Evolutionary conservation across 1,140 invertebrate genomes (phyloP).

Genomic region (Gryon sp.): DNA sequence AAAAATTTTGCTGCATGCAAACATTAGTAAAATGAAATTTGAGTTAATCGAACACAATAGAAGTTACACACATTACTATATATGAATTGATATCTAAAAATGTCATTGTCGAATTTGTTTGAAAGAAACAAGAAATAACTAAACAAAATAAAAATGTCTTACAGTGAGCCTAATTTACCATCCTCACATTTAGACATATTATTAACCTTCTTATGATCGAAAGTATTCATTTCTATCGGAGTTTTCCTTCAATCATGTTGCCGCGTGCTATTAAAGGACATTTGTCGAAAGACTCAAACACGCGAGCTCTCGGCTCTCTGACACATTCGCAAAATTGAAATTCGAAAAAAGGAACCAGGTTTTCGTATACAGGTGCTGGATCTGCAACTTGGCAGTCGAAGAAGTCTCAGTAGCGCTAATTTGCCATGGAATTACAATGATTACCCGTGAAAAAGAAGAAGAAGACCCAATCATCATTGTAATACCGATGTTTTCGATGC

Average conservation of each 20-base stretch:
- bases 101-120: too few species aligned
- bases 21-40: too few species aligned
- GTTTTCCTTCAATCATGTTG: constrained; percentile 19
- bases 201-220: constrained; percentile 28
- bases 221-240: constrained; percentile 25
- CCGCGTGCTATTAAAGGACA: constrained; percentile 40
- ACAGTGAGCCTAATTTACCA: too few species aligned
- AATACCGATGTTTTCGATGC: constrained; percentile 15
- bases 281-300: constrained; percentile 28
- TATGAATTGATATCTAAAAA: too few species aligned
- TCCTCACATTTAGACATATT: constrained; percentile 2
- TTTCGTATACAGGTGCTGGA: constrained; percentile 33
- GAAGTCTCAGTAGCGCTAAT: constrained; percentile 46
- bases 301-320: constrained; percentile 39
- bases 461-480: constrained; percentile 27
- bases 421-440: constrained; percentile 58
- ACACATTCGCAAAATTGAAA: constrained; percentile 27
- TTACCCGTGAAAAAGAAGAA: constrained; percentile 40
- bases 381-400: not conserved
- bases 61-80: too few species aligned
- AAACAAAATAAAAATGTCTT: not conserved
- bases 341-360: constrained; percentile 4
- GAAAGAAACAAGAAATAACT: too few species aligned
- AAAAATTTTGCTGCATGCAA: too few species aligned
- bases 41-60: too few species aligned